Base-by-base conservation (phyloP, 1,140 invertebrate genomes). In the Cepaea nemoralis region DNA sequence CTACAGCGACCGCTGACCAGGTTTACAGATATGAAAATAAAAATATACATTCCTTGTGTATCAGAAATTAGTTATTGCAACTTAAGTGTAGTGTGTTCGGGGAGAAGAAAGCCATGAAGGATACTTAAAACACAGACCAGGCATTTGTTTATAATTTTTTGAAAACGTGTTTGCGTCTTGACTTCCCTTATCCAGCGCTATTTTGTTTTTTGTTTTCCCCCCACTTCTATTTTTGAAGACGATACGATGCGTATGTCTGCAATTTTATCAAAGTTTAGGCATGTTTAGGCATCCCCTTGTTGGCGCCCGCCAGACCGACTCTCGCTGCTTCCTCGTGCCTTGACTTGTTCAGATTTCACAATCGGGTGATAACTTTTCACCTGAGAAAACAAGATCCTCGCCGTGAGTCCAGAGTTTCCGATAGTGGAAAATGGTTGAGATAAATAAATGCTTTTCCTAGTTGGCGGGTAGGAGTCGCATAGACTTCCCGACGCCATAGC, bases 331-430 rank as follows among this genome's bases (percentile, higher is more conserved):
- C 71, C 45, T 48, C 71, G 37, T 31, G 8, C 16, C 14, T 59
- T 31, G 74, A 33, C 48, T 59, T 35, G 42, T 59, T 76, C 74
- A 50, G 31, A 40, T 59, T 76, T 76, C 74, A 76, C 74, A 76
- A 76, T 63, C 59, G 74, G 55, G n/a, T 76, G 74, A 76, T 76
- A 76, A 76, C 31, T 76, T 59, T 48, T 76, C 74, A 76, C 74
- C 74, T 76, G 74, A 35, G 74, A 76, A 76, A 76, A 76, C 74
- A 76, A 76, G 74, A 70, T 40, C 5, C 67, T 33, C 67, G 8
- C 16, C 14, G 71, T 8, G 71, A 48, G 71, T 31, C 8, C 39
- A 48, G 71, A 24, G 71, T 31, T 31, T 42, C 37, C 42, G 71
- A 40, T 31, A 40, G 37, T 10, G 67, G 67, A 33, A 37, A 39